These are phyloP conservation scores for Pinctada fucata DNA, from an alignment of 2,888 invertebrate genomes.

Conservation along the genomic window DNA sequence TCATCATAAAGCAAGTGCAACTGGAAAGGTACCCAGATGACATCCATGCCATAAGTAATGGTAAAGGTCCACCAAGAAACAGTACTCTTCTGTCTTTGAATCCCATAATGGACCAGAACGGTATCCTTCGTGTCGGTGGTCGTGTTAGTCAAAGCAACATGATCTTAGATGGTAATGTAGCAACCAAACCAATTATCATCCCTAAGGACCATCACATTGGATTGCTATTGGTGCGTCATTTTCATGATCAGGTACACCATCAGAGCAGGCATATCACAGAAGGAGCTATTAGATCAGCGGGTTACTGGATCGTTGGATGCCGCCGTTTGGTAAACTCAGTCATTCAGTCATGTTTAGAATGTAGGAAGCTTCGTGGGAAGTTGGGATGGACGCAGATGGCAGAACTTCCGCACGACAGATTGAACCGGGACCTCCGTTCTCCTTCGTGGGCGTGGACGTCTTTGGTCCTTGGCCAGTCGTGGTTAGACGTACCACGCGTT, in stretches of 20 bases:
- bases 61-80: no score
- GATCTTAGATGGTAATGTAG: no score
- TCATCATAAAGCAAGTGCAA: constrained; percentile 32
- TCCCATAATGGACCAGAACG: no score
- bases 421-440: constrained; percentile 40
- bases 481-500: constrained; percentile 27
- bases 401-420: constrained; percentile 37
- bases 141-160: no score
- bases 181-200: constrained; percentile 37
- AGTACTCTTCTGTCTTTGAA: no score
- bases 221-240: constrained; percentile 37
- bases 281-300: constrained; percentile 38
- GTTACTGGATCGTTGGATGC: constrained; percentile 44
- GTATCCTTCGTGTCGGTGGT: no score
- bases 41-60: no score
- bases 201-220: constrained; percentile 36
- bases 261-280: constrained; percentile 48
- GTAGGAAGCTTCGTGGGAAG: constrained; percentile 28
- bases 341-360: constrained; percentile 31
- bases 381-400: constrained; percentile 26
- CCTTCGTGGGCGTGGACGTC: constrained; percentile 43
- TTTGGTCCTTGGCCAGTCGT: constrained; percentile 45
- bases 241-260: constrained; percentile 39
- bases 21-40: constrained; percentile 12
- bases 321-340: constrained; percentile 30